Percentiles rank a stretch among this genome's conserved stretches.
Evolutionary conservation across 2,113 vertebrate species (phyloP).

Genomic region (Varanus komodoensis): DNA sequence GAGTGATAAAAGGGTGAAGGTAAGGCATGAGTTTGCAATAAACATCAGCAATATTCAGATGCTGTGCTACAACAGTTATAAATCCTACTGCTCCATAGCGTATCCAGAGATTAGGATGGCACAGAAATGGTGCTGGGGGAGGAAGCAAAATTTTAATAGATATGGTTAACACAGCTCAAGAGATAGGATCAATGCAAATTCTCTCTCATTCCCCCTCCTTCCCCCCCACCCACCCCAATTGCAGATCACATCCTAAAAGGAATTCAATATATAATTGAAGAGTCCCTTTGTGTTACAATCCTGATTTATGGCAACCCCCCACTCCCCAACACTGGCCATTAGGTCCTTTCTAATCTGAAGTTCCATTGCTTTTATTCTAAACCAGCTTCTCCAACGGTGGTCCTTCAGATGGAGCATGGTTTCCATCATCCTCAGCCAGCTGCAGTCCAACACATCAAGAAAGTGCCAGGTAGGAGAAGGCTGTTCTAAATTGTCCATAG

Average conservation of each 20-base stretch:
- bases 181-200: not conserved
- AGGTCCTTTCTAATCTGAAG: not conserved
- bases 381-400: not conserved
- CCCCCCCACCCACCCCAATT: not conserved
- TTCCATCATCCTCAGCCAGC: no score
- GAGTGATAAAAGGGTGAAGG: constrained; percentile 92
- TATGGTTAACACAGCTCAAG: not conserved
- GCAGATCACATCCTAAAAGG: not conserved
- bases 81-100: constrained; percentile 97
- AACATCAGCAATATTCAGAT: constrained; percentile 95
- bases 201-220: not conserved
- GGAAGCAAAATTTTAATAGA: constrained; percentile 17
- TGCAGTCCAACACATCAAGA: no score
- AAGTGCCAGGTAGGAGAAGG: no score
- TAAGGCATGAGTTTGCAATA: constrained; percentile 99
- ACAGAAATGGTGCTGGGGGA: constrained; percentile 90
- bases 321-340: not conserved
- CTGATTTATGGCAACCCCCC: no score
- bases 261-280: not conserved
- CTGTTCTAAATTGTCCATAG: not conserved
- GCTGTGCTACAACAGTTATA: constrained; percentile 95
- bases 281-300: not conserved
- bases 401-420: no score
- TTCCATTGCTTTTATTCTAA: not conserved
- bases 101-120: constrained; percentile 98